Conservation (phyloP, 2,797 vertebrate genomes). For the Melanotaenia boesemani region DNA sequence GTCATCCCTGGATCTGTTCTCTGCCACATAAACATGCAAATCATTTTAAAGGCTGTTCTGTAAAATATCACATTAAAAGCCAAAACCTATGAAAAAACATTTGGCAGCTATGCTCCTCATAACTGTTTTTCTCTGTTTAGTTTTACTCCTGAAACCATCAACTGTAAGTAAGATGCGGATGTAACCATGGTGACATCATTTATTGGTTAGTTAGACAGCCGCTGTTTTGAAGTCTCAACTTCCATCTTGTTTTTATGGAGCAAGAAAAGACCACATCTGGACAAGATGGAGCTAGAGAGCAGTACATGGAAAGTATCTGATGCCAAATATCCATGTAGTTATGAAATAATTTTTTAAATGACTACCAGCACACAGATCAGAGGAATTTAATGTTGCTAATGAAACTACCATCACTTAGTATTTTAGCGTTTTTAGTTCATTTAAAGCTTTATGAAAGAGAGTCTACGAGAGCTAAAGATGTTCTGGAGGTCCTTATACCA, state of each 20-base stretch:
- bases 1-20: slow-evolving; percentile 32
- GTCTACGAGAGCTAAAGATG: background rate
- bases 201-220: too few species aligned
- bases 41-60: slow-evolving; percentile 22
- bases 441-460: too few species aligned
- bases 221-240: background rate
- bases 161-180: background rate
- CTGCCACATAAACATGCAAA: slow-evolving; percentile 32
- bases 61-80: slow-evolving; percentile 21
- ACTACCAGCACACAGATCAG: background rate
- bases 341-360: background rate
- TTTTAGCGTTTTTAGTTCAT: background rate
- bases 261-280: background rate
- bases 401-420: background rate
- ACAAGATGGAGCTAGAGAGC: background rate
- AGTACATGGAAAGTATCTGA: background rate
- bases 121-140: too few species aligned
- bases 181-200: too few species aligned
- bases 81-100: background rate
- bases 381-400: background rate
- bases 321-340: background rate
- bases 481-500: background rate
- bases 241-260: background rate
- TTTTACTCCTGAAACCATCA: background rate
- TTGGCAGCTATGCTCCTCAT: background rate